Evolutionary conservation across 2,113 vertebrate genomes (phyloP).

Genomic region (Salvelinus namaycush): DNA sequence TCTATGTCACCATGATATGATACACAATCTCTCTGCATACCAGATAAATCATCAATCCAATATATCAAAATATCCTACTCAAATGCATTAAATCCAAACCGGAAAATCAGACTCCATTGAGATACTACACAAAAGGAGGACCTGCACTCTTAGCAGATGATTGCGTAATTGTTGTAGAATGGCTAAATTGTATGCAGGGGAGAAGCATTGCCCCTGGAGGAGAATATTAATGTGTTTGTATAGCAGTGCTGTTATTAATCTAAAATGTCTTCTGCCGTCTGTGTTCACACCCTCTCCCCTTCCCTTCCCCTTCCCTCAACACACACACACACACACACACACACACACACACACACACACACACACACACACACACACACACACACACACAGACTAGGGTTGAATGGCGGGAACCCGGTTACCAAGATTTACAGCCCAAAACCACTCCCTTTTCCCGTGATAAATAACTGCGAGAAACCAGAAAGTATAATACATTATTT

Average conservation of each 20-base stretch:
- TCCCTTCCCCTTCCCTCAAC: slow-evolving; percentile 9
- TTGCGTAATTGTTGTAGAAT: not conserved
- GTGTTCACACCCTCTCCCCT: slow-evolving; percentile 24
- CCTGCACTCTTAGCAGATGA: not conserved
- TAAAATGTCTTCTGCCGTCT: slow-evolving; percentile 40
- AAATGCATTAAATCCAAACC: not conserved
- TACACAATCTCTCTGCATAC: not conserved
- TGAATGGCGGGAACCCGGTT: too few species aligned
- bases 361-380: not conserved
- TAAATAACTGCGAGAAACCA: too few species aligned
- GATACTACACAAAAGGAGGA: not conserved
- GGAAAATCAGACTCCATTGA: not conserved
- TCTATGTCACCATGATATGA: not conserved
- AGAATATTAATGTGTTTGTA: not conserved
- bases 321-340: not conserved
- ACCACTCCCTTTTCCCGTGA: too few species aligned
- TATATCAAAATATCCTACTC: not conserved
- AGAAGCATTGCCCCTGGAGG: not conserved
- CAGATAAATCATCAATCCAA: not conserved
- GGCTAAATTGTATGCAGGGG: not conserved
- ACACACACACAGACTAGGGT: not conserved
- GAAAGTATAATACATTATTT: too few species aligned
- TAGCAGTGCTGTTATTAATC: not conserved
- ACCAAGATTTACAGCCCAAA: too few species aligned
- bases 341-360: too few species aligned